Base-by-base conservation (phyloP, 2,113 vertebrate species). In the Festucalex cinctus region DNA sequence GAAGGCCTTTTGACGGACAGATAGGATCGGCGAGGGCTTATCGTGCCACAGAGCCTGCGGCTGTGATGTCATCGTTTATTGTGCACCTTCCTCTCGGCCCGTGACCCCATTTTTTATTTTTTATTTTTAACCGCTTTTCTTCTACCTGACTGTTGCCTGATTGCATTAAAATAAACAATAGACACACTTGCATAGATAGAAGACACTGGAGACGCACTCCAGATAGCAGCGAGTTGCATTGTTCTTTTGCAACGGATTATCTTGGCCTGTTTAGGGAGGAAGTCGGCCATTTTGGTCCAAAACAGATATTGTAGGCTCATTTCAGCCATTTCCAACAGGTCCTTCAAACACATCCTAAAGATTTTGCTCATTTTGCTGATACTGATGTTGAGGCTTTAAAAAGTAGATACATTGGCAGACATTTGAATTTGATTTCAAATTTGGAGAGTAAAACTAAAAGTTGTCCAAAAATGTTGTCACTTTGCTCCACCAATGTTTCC, bases 21-120 rank as follows among this genome's bases (percentile, higher is more conserved):
- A 83, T 83, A 60, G 58, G 28, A 80, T 82, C 72, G 9, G 67
- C 53, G 16, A 16, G 9, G 12, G 65, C 70, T 79, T 80, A 81
- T 86, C 83, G 36, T 54, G 73, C 61, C 22, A 61, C 59, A 66
- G 70, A 74, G 72, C 75, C 74, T 83, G 65, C 71, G 46, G 35
- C 26, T 63, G 59, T 83, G 81, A 85, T 76, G 79, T 88, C 87
- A 87, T 73, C 71, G 69, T 61, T 76, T 54, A 79, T 56, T 77
- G 70, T 71, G 41, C 51, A 68, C 22, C 65, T 72, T 62, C 26
- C 20, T 65, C 57, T 56, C 0, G 24, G 54, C 62, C 24, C 71
- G 61, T 44, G 48, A 72, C 71, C 66, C 32, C 43, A 53, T 79
- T 73, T 82, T 80, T 77, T 80, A 68, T 63, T 35, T 26, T n/a